Conservation (phyloP, 2,888 invertebrate genomes). For the Epiperipatus broadwayi region DNA sequence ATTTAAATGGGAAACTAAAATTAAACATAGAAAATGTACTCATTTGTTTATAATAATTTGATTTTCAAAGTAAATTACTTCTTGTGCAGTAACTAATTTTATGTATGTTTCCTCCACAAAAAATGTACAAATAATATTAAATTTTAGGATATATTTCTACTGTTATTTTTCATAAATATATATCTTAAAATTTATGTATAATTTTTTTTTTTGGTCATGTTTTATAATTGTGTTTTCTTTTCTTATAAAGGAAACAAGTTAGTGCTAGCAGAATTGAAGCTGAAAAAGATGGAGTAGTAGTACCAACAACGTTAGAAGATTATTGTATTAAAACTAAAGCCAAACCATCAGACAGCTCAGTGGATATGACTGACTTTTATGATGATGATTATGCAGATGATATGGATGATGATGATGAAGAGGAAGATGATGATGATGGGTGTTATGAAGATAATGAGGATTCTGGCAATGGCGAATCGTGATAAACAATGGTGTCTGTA, state of each 20-base stretch:
- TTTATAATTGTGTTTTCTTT: constrained; percentile 13
- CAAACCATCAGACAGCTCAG: constrained; percentile 57
- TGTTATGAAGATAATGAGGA: constrained; percentile 60
- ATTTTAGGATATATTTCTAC: not conserved
- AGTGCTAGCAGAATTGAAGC: constrained; percentile 83
- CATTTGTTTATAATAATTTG: no score
- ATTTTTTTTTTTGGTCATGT: not conserved
- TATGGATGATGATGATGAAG: constrained; percentile 40
- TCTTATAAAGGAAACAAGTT: constrained; percentile 66
- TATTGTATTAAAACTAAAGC: constrained; percentile 79
- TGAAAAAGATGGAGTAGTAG: constrained; percentile 84
- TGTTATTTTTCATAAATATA: constrained; percentile 9
- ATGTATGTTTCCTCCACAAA: no score
- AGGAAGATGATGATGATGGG: constrained; percentile 31
- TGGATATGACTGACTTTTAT: constrained; percentile 88
- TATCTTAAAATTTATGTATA: no score
- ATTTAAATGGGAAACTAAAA: no score
- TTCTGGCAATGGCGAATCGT: constrained; percentile 79
- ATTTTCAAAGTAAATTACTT: no score
- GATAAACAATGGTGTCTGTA: no score
- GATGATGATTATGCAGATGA: constrained; percentile 67
- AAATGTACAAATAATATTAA: no score
- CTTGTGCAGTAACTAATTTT: no score
- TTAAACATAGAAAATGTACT: no score
- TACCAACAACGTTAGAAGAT: constrained; percentile 91